Evolutionary conservation across 2,113 vertebrate species (phyloP).

Genomic region (Dasyurus viverrinus): DNA sequence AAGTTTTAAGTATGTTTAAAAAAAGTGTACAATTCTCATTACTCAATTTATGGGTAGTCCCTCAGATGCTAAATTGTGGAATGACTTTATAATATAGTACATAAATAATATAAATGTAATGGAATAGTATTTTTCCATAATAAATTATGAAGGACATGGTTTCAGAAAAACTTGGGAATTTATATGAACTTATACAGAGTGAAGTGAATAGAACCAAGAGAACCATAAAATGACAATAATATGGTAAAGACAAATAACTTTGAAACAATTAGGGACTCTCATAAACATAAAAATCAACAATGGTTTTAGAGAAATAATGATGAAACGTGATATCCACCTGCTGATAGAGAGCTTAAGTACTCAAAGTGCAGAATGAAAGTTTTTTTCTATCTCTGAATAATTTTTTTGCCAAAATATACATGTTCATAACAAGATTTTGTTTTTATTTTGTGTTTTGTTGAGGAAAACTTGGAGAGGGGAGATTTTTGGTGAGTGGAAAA

Average conservation of each 20-base stretch:
- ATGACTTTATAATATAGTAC: too few relatives aligned
- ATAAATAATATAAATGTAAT: too few relatives aligned
- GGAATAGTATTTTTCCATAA: too few relatives aligned
- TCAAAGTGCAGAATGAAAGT: not conserved
- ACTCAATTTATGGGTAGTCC: too few relatives aligned
- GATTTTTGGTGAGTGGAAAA: not conserved
- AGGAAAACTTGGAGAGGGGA: not conserved
- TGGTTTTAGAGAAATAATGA: not conserved
- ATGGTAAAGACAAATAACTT: not conserved
- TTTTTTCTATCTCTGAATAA: not conserved
- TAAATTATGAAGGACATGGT: too few relatives aligned
- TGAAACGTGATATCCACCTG: not conserved
- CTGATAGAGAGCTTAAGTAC: not conserved
- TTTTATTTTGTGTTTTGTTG: not conserved
- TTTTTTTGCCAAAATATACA: not conserved
- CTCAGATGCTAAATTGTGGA: not conserved
- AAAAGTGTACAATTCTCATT: not conserved
- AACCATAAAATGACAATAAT: not conserved
- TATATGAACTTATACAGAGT: too few relatives aligned
- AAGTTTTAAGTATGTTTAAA: not conserved
- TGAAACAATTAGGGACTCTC: not conserved
- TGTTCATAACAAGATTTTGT: not conserved
- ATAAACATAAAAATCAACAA: not conserved
- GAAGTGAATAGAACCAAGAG: too few relatives aligned
- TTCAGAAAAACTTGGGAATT: too few relatives aligned